Conservation (phyloP, 2,888 invertebrate genomes). For the Tanypteryx hageni region DNA sequence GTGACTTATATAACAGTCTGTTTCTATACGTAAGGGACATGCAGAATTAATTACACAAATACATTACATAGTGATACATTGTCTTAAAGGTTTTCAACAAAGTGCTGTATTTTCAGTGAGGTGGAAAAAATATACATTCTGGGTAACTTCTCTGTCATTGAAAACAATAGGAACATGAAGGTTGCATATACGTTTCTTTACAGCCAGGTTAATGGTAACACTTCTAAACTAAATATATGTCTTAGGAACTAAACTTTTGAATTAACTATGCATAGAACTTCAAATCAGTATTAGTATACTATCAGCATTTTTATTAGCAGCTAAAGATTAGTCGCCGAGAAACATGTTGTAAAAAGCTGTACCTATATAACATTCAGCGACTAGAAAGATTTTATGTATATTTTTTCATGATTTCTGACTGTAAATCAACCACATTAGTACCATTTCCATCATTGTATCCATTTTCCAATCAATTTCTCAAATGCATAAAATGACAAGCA, state of each 20-base stretch:
- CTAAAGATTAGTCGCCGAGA: background rate
- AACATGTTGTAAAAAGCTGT: background rate
- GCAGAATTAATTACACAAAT: background rate
- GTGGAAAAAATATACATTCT: constrained; percentile 36
- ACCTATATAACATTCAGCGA: background rate
- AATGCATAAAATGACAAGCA: constrained; percentile 4
- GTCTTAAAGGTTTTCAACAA: background rate
- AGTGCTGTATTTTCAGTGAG: background rate
- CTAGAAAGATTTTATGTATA: background rate
- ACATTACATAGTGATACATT: background rate
- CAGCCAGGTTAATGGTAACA: background rate
- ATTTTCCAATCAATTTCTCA: background rate
- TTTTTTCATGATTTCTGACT: background rate
- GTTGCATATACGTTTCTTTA: background rate
- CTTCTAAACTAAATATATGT: background rate
- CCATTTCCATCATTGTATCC: background rate
- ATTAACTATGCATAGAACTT: background rate
- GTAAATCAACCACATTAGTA: background rate
- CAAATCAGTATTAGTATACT: background rate
- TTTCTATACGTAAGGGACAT: constrained; percentile 5
- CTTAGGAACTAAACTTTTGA: background rate
- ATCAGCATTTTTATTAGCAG: background rate
- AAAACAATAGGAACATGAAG: constrained; percentile 50
- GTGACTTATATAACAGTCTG: background rate
- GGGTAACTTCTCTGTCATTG: constrained; percentile 5